These are phyloP conservation scores for Ciconia maguari DNA, from an alignment of 2,113 vertebrate species.

Conservation along the genomic window DNA sequence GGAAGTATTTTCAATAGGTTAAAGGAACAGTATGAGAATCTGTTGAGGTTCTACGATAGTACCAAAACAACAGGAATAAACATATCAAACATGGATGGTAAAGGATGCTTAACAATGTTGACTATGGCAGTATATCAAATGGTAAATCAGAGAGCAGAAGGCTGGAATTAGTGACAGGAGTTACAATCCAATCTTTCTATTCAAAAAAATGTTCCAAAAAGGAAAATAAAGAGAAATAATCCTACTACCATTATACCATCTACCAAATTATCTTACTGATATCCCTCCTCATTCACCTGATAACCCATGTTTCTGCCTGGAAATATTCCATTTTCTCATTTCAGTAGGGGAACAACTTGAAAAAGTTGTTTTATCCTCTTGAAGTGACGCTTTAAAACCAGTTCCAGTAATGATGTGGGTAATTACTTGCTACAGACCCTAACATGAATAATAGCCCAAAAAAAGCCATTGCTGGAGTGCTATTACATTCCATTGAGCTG, in stretches of 20 bases:
- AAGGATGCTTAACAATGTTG: not conserved
- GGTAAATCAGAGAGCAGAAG: not conserved
- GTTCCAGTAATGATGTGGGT: not conserved
- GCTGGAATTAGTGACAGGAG: not conserved
- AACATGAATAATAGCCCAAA: not conserved
- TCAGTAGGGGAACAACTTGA: not conserved
- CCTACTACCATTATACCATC: not conserved
- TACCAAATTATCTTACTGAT: not conserved
- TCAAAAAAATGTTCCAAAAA: not conserved
- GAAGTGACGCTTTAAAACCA: not conserved
- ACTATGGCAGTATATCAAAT: not conserved
- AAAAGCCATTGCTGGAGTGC: not conserved
- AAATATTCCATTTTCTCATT: not conserved
- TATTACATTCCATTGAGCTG: not conserved
- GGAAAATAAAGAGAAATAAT: not conserved
- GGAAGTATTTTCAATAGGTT: not conserved
- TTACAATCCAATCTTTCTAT: not conserved
- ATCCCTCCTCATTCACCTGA: not conserved
- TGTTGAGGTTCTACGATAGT: not conserved
- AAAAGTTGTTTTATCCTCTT: not conserved
- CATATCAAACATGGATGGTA: not conserved
- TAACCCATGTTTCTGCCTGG: not conserved
- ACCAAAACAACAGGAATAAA: not conserved
- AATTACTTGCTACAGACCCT: not conserved
- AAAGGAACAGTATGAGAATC: not conserved